phyloP scores from a whole-genome alignment of 2,888 invertebrate genomes.

The Nymphalis polychloros region DNA sequence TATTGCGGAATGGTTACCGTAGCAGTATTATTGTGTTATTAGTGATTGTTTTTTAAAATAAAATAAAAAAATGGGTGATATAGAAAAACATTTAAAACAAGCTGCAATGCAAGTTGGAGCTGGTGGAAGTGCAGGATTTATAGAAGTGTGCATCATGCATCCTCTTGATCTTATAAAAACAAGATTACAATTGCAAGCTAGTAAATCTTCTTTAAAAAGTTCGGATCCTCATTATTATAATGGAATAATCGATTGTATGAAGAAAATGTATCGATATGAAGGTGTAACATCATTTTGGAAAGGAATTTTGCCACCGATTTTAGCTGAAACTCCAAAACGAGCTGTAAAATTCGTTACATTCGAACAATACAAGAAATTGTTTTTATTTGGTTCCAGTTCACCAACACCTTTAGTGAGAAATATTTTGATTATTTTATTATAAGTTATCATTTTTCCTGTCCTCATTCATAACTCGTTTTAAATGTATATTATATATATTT shows the following conservation, averaged over 20 bases:
- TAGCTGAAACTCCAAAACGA: conserved; percentile 97
- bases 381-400: conserved; percentile 87
- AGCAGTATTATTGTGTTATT: conserved; percentile 32
- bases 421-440: conserved; percentile 34
- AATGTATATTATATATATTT: too few relatives aligned
- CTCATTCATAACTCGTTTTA: too few relatives aligned
- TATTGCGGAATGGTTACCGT: conserved; percentile 31
- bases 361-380: conserved; percentile 94
- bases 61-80: conserved; percentile 60
- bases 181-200: conserved; percentile 78
- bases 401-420: conserved; percentile 88
- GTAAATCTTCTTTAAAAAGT: conserved; percentile 46
- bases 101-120: conserved; percentile 91
- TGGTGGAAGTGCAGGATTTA: conserved; percentile 95
- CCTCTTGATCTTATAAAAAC: conserved; percentile 97
- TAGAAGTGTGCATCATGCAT: conserved; percentile 98
- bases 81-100: conserved; percentile 82
- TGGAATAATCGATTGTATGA: conserved; percentile 93
- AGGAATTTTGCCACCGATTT: conserved; percentile 95
- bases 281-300: conserved; percentile 94
- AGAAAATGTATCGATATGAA: conserved; percentile 93
- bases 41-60: conserved; percentile 16
- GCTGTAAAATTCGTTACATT: conserved; percentile 97
- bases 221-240: conserved; percentile 84
- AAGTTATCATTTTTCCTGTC: neutral